Conservation (phyloP, 1,140 invertebrate species). For the Euwallacea fornicatus region DNA sequence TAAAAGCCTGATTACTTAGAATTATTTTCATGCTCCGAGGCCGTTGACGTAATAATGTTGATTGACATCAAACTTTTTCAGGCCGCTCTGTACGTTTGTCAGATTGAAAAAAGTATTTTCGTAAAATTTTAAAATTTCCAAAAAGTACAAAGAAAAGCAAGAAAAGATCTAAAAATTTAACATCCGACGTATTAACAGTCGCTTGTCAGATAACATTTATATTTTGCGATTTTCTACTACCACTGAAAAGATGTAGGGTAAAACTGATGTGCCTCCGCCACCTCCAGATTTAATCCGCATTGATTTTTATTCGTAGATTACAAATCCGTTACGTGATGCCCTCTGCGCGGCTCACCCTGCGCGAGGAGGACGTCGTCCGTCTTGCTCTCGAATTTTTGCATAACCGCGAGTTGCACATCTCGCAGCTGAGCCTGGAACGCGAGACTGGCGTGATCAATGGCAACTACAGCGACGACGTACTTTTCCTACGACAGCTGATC, state of each 20-base stretch:
- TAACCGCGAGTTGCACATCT: slow-evolving; percentile 85
- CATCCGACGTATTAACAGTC: too few species aligned
- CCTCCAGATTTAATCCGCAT: background rate
- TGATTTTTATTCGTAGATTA: slow-evolving; percentile 55
- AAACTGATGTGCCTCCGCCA: background rate
- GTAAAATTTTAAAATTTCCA: too few species aligned
- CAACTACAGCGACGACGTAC: slow-evolving; percentile 85
- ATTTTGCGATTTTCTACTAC: background rate
- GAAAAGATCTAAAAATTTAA: too few species aligned
- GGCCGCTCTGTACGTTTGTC: too few species aligned
- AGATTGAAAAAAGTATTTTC: too few species aligned
- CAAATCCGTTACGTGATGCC: slow-evolving; percentile 73
- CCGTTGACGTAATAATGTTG: too few species aligned
- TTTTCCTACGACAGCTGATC: slow-evolving; percentile 92
- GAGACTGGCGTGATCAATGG: slow-evolving; percentile 96
- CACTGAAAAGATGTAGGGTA: background rate
- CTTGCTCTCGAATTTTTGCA: slow-evolving; percentile 90
- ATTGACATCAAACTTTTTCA: too few species aligned
- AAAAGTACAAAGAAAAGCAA: too few species aligned
- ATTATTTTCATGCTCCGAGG: too few species aligned
- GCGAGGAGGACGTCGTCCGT: slow-evolving; percentile 90
- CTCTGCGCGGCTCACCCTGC: slow-evolving; percentile 77
- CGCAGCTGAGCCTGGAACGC: slow-evolving; percentile 88
- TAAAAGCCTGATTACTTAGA: too few species aligned
- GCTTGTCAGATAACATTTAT: background rate